Percentiles rank a stretch among this genome's conserved stretches.
These are phyloP conservation scores for Tipula confusa DNA, from an alignment of 2,888 invertebrate species.

Conservation along the genomic window DNA sequence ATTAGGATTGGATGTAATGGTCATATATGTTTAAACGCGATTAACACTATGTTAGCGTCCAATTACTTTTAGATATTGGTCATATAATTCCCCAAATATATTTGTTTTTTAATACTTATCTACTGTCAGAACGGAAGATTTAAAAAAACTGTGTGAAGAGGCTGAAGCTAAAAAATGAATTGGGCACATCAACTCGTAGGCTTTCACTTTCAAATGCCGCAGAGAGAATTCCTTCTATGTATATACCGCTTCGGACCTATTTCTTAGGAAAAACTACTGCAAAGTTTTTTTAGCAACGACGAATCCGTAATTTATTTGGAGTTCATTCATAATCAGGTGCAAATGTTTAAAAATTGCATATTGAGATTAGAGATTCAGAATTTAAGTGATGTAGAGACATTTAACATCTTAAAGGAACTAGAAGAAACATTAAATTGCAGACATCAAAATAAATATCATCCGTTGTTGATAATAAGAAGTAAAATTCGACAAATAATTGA, in stretches of 20 bases:
- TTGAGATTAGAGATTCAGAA: slow-evolving; percentile 35
- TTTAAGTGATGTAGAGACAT: slow-evolving; percentile 34
- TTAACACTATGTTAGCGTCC: not conserved
- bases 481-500: not conserved
- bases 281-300: not conserved
- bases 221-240: not conserved
- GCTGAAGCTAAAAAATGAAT: too few relatives aligned
- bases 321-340: slow-evolving; percentile 34
- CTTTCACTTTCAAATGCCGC: too few relatives aligned
- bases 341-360: slow-evolving; percentile 34
- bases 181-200: too few relatives aligned
- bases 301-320: slow-evolving; percentile 33
- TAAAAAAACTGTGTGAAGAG: not conserved
- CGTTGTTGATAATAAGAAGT: not conserved
- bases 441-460: too few relatives aligned
- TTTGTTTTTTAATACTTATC: too few relatives aligned
- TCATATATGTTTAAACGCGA: not conserved
- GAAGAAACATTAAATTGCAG: too few relatives aligned
- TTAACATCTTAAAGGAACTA: too few relatives aligned
- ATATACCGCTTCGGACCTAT: not conserved
- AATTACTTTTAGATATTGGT: not conserved
- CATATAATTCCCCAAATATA: not conserved
- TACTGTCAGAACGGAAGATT: not conserved
- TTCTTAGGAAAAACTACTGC: not conserved
- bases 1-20: not conserved